phyloP scores from a whole-genome alignment of 2,113 vertebrate genomes.

The Rattus rattus region DNA sequence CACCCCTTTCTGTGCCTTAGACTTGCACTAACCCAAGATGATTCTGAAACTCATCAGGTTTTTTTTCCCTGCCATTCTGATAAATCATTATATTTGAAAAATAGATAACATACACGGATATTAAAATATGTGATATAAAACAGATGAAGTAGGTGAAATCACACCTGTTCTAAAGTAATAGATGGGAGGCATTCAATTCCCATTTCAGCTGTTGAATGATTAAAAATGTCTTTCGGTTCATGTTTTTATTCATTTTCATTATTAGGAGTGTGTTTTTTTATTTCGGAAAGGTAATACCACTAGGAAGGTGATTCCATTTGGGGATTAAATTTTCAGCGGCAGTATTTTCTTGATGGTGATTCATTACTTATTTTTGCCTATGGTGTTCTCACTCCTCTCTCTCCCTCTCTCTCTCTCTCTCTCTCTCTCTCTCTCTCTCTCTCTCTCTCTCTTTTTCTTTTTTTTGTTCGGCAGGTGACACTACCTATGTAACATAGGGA shows the following conservation, averaged over 20 bases:
- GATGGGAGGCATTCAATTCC: constrained; percentile 18
- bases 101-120: neutral
- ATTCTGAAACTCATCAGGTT: neutral
- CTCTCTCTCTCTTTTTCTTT: constrained; percentile 1
- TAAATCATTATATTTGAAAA: constrained; percentile 50
- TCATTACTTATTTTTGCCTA: constrained; percentile 42
- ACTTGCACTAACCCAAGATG: neutral
- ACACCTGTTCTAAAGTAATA: constrained; percentile 10
- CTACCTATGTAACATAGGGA: neutral
- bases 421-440: neutral
- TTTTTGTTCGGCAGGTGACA: neutral
- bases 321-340: neutral
- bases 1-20: neutral
- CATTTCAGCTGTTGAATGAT: constrained; percentile 23
- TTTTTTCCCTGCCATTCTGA: neutral
- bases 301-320: neutral
- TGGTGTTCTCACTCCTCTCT: neutral
- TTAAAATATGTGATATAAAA: constrained; percentile 45
- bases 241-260: constrained; percentile 55
- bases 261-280: constrained; percentile 24
- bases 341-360: neutral
- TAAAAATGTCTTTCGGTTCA: constrained; percentile 45
- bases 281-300: constrained; percentile 9
- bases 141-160: constrained; percentile 24
- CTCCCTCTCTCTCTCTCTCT: neutral